phyloP scores from a whole-genome alignment of 2,888 invertebrate genomes.

The Clusia tigrina region DNA sequence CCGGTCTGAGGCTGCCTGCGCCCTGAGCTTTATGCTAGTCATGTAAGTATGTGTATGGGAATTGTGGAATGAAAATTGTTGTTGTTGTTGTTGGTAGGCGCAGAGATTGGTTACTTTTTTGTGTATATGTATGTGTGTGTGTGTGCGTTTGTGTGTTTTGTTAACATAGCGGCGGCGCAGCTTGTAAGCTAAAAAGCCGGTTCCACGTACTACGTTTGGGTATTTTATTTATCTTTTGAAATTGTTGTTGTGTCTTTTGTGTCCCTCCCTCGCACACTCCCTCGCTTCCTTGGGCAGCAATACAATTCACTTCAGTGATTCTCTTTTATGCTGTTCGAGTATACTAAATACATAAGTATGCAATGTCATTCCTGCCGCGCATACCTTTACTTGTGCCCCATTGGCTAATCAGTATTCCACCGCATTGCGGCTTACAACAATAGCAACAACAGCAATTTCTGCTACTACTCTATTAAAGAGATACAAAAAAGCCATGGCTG shows the following conservation, averaged over 20 bases:
- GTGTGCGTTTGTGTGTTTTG: too few relatives aligned
- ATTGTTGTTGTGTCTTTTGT: too few relatives aligned
- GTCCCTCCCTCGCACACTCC: too few relatives aligned
- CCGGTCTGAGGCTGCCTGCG: too few relatives aligned
- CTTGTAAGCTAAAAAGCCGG: background rate
- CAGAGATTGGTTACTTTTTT: too few relatives aligned
- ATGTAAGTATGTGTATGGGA: too few relatives aligned
- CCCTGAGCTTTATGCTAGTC: too few relatives aligned
- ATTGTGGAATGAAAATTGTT: too few relatives aligned
- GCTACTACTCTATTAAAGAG: background rate
- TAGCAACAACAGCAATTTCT: background rate
- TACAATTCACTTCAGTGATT: background rate
- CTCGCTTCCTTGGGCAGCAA: too few relatives aligned
- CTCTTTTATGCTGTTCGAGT: background rate
- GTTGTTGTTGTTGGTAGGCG: too few relatives aligned
- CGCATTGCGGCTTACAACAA: conserved; percentile 15
- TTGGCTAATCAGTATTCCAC: conserved; percentile 24
- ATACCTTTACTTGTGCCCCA: background rate
- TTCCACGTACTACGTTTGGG: background rate
- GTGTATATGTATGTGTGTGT: too few relatives aligned
- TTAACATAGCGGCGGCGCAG: background rate
- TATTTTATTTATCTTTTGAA: background rate
- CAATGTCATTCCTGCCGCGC: background rate
- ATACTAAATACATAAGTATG: too few relatives aligned
- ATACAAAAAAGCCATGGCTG: background rate